Percentiles rank a stretch among this genome's conserved stretches.
Conservation (phyloP, 2,797 vertebrate species). For the Gymnocypris eckloni region DNA sequence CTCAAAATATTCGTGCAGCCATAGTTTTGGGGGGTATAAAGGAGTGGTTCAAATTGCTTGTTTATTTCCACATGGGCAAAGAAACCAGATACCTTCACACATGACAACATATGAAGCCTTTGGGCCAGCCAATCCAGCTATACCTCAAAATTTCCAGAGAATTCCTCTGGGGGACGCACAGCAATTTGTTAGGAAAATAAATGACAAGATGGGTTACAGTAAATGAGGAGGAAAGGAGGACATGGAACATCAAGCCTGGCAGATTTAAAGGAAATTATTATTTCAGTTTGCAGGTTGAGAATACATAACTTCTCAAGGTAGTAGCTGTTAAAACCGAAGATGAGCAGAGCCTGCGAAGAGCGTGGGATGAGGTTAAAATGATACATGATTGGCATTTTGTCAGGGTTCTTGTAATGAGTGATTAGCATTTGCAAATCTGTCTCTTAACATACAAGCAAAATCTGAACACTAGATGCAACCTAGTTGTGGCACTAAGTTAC, state of each 20-base stretch:
- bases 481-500: slow-evolving; percentile 1
- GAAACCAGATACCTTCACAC: slow-evolving; percentile 67
- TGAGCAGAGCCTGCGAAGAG: slow-evolving; percentile 5
- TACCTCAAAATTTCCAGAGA: slow-evolving; percentile 76
- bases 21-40: neutral
- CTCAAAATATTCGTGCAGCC: neutral
- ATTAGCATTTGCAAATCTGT: slow-evolving; percentile 23
- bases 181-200: slow-evolving; percentile 61
- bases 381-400: slow-evolving; percentile 33
- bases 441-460: slow-evolving; percentile 6
- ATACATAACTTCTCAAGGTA: slow-evolving; percentile 36
- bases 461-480: neutral
- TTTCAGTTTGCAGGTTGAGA: slow-evolving; percentile 41
- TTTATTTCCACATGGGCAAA: slow-evolving; percentile 35
- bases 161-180: slow-evolving; percentile 37
- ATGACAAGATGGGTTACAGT: slow-evolving; percentile 55
- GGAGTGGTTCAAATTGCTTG: neutral
- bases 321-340: slow-evolving; percentile 41
- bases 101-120: slow-evolving; percentile 44
- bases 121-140: slow-evolving; percentile 73
- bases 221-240: slow-evolving; percentile 72
- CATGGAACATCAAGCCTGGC: slow-evolving; percentile 75
- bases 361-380: slow-evolving; percentile 37
- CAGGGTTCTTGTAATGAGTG: neutral
- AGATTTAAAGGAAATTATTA: slow-evolving; percentile 73